Conservation (phyloP, 2,797 vertebrate genomes). For the Manis crassicaudata region DNA sequence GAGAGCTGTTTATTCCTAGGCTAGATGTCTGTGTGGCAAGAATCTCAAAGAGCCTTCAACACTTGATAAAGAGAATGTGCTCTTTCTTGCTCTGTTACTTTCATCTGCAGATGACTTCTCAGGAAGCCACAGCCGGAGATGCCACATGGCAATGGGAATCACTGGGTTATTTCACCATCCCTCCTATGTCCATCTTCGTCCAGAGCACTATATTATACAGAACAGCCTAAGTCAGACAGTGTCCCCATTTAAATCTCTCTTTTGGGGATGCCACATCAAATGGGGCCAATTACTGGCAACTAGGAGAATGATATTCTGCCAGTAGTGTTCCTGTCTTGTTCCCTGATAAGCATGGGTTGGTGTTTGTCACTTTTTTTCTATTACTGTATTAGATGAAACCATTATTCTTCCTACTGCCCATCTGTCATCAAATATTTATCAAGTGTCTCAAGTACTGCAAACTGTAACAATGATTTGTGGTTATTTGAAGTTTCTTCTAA, state of each 20-base stretch:
- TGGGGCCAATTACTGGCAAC: neutral
- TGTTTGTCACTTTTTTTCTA: conserved; percentile 32
- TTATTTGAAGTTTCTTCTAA: conserved; percentile 69
- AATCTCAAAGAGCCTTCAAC: neutral
- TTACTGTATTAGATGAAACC: conserved; percentile 41
- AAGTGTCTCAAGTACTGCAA: conserved; percentile 61
- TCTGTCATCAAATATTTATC: conserved; percentile 56
- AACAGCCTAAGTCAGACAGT: neutral
- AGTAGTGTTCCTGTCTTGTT: neutral
- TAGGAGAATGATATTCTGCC: neutral
- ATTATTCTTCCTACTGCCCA: conserved; percentile 11
- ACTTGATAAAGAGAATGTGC: neutral
- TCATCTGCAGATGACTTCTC: neutral
- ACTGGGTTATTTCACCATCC: neutral
- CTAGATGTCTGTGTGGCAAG: neutral
- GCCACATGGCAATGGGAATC: neutral
- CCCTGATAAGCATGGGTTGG: neutral
- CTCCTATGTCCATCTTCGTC: neutral
- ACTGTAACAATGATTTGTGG: conserved; percentile 50
- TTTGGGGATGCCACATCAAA: neutral
- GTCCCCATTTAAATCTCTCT: neutral
- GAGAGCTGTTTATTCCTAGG: neutral
- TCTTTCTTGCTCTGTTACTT: neutral
- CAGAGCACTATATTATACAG: neutral
- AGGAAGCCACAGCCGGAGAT: neutral